Evolutionary conservation across 2,113 vertebrate species (phyloP).

Genomic region (Calypte anna): DNA sequence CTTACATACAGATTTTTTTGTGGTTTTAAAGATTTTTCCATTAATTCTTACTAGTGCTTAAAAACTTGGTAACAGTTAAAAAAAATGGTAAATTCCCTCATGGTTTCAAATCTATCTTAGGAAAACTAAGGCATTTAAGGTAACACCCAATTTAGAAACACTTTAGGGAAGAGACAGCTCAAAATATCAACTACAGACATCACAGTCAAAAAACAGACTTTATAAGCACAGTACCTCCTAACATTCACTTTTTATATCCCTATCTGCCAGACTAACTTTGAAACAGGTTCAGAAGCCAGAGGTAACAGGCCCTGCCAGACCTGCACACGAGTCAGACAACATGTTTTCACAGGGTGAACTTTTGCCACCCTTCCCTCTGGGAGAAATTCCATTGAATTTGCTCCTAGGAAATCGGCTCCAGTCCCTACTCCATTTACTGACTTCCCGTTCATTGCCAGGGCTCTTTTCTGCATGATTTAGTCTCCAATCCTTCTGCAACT

Average conservation of each 20-base stretch:
- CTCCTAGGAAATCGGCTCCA: constrained; percentile 6
- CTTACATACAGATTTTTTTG: neutral
- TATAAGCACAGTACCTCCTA: neutral
- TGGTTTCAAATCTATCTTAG: neutral
- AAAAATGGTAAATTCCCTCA: neutral
- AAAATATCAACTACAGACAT: constrained; percentile 8
- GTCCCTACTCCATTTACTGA: neutral
- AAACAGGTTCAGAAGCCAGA: neutral
- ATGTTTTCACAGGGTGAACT: constrained; percentile 8
- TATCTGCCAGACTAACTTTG: neutral
- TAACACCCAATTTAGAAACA: constrained; percentile 38
- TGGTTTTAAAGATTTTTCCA: neutral
- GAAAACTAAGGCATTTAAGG: neutral
- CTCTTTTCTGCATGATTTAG: neutral
- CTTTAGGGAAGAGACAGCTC: constrained; percentile 1
- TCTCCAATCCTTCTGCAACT: neutral
- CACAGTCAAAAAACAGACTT: neutral
- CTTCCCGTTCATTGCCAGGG: neutral
- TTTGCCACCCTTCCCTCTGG: constrained; percentile 47
- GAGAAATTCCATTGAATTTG: neutral
- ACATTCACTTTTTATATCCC: neutral
- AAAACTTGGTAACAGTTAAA: neutral
- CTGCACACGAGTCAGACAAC: constrained; percentile 23
- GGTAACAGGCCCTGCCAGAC: neutral
- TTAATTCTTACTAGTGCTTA: neutral